These are phyloP conservation scores for Dascyllus trimaculatus DNA, from an alignment of 2,113 vertebrate genomes.

Conservation along the genomic window DNA sequence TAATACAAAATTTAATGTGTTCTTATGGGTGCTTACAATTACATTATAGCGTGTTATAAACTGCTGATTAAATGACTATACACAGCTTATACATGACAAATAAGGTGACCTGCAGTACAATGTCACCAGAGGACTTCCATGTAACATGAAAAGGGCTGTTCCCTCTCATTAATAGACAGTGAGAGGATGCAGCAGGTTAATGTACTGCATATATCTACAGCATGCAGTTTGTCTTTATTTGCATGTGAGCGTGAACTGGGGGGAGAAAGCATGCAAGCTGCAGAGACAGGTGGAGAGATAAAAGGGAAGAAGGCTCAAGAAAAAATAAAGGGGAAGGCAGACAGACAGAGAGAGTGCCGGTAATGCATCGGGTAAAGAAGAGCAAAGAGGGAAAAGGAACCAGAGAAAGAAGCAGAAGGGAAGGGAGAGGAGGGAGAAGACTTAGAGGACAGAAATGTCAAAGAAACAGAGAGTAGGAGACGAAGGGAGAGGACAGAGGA, in stretches of 20 bases:
- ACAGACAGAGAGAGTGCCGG: not conserved
- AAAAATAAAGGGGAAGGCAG: not conserved
- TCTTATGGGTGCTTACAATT: not conserved
- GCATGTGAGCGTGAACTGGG: not conserved
- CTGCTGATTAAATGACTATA: not conserved
- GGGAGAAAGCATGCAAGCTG: not conserved
- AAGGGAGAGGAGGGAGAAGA: not conserved
- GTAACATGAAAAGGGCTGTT: too few relatives aligned
- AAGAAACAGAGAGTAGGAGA: not conserved
- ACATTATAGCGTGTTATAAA: too few relatives aligned
- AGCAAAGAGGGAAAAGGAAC: not conserved
- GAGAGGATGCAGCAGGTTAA: not conserved
- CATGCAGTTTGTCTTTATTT: not conserved
- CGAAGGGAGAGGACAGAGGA: not conserved
- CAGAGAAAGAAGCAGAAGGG: not conserved
- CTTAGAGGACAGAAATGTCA: not conserved
- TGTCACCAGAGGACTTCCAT: not conserved
- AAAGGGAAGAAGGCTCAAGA: not conserved
- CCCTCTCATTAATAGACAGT: too few relatives aligned
- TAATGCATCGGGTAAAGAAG: not conserved
- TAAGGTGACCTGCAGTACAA: not conserved
- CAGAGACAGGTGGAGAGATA: not conserved
- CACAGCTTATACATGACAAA: not conserved
- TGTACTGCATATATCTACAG: not conserved
- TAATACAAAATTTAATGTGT: not conserved